Conservation (phyloP, 2,113 vertebrate genomes). For the Maccullochella peelii region DNA sequence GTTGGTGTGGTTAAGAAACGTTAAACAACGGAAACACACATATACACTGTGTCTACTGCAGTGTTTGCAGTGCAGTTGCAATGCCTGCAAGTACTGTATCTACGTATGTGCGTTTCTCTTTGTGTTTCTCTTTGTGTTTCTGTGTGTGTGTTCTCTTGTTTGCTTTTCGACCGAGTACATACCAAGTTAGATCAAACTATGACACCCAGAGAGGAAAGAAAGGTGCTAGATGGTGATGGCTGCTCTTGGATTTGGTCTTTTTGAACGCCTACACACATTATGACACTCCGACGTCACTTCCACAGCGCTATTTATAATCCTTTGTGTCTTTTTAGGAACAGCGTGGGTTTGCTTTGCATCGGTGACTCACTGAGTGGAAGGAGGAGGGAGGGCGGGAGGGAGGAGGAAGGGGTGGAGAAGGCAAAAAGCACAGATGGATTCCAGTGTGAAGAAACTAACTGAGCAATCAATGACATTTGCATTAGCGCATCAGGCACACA, state of each 20-base stretch:
- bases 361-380: conserved; percentile 89
- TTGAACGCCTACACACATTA: conserved; percentile 89
- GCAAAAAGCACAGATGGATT: conserved; percentile 69
- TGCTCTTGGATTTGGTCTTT: conserved; percentile 88
- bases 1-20: conserved; percentile 73
- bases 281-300: conserved; percentile 89
- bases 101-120: background rate
- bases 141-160: conserved; percentile 9
- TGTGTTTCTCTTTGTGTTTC: background rate
- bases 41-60: conserved; percentile 39
- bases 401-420: conserved; percentile 54
- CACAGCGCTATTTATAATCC: conserved; percentile 92
- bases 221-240: conserved; percentile 73
- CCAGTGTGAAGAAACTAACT: conserved; percentile 66
- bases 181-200: conserved; percentile 23
- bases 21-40: conserved; percentile 67
- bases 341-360: conserved; percentile 87
- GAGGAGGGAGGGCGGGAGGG: conserved; percentile 58
- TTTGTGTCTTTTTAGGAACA: conserved; percentile 97
- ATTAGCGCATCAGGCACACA: conserved; percentile 42
- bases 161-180: conserved; percentile 19
- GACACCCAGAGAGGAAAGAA: conserved; percentile 75
- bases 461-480: conserved; percentile 65
- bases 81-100: conserved; percentile 22
- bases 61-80: conserved; percentile 58